Evolutionary conservation across 2,888 invertebrate species (phyloP).

Genomic region (Drosophila setosimentum): DNA sequence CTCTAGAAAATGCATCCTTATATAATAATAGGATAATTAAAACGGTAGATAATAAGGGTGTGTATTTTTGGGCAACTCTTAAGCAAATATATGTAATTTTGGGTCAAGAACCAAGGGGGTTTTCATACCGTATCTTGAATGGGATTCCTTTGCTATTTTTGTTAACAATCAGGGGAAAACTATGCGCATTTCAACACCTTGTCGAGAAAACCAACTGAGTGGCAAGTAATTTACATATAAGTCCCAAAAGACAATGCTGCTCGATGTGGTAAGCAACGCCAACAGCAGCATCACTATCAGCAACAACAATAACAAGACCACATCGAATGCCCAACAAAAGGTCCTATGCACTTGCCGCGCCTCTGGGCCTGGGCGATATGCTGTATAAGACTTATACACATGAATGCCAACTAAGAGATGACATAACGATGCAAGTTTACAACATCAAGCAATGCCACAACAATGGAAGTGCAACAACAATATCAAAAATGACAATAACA

Average conservation of each 20-base stretch:
- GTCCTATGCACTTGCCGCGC: slow-evolving; percentile 66
- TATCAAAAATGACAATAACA: neutral
- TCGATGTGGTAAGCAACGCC: slow-evolving; percentile 47
- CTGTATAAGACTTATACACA: slow-evolving; percentile 25
- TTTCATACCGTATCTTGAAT: neutral
- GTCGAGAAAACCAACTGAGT: slow-evolving; percentile 4
- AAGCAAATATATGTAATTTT: too few species aligned
- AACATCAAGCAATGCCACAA: slow-evolving; percentile 42
- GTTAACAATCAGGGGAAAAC: slow-evolving; percentile 17
- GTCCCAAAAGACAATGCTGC: slow-evolving; percentile 44
- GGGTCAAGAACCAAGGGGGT: too few species aligned
- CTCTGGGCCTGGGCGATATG: slow-evolving; percentile 29
- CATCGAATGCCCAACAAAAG: slow-evolving; percentile 46
- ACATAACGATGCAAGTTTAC: slow-evolving; percentile 60
- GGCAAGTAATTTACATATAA: slow-evolving; percentile 53
- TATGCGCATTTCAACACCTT: slow-evolving; percentile 41
- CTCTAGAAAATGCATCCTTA: too few species aligned
- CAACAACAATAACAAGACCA: slow-evolving; percentile 28
- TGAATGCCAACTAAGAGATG: slow-evolving; percentile 51
- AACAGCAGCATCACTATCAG: slow-evolving; percentile 11
- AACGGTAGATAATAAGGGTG: too few species aligned
- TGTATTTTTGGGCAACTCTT: neutral
- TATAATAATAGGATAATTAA: neutral
- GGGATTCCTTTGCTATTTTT: slow-evolving; percentile 6
- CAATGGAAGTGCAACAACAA: slow-evolving; percentile 33